Base-by-base conservation (phyloP, 2,888 invertebrate species). In the Agrypnus murinus region DNA sequence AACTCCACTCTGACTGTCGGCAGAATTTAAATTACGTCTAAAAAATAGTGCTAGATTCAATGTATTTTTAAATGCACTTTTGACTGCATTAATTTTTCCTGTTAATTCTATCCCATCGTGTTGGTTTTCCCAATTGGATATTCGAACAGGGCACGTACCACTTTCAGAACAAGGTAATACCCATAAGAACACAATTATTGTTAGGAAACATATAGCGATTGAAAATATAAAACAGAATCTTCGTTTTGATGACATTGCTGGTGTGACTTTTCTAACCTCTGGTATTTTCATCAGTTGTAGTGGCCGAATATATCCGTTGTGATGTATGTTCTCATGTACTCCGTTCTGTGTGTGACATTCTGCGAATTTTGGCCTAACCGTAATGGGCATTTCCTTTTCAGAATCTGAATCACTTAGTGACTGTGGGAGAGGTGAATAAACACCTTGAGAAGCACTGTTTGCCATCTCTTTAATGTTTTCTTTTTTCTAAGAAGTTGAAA, bases 361-460 rank as follows among this genome's bases (percentile, higher is more conserved):
- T n/a, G 19, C 45, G 7, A 65, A 68, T 62, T 72, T 65, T 6
- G 72, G 64, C 34, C 65, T 31, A 7, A 53, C 45, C 2, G 36
- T 32, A 10, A 68, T 59, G 3, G 72, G 64, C 53, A 87, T 87
- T 79, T 93, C 93, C 79, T 92, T 93, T 79, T 93, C 93, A 0
- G 93, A 93, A 79, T 93, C 92, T 0, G 93, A 92, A 84, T 94
- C 94, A 65, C 93, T 90, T 77, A 94, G 87, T 75, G 91, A 90
- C 86, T 94, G 94, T 73, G 93, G 93, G 80, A 94, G 84, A 66
- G 93, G 94, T 79, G 93, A 90, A 83, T 94, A 94, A 79, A 90
- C 89, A 77, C 88, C 88, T 84, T 88, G 88, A 69, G 86, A 77
- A 15, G 79, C 75, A 69, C 81, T 79, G 71, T 81, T 80, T 45